Evolutionary conservation across 2,113 vertebrate species (phyloP).

Genomic region (Myotis brandtii): DNA sequence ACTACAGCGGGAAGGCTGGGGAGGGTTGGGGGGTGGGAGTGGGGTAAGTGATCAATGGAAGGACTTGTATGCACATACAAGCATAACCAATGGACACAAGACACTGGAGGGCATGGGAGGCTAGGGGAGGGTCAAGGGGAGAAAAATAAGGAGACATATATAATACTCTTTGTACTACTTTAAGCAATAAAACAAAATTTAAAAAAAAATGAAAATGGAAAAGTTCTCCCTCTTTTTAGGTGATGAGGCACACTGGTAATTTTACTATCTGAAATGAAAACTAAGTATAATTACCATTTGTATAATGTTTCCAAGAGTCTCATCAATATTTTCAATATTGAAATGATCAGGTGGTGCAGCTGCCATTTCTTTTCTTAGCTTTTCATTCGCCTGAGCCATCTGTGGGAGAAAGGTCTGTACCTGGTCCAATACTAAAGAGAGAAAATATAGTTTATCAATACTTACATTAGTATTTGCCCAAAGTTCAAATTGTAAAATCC

Average conservation of each 20-base stretch:
- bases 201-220: neutral
- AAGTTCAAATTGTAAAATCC: neutral
- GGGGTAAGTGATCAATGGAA: too few species aligned
- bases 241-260: neutral
- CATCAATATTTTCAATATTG: slow-evolving; percentile 92
- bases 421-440: slow-evolving; percentile 90
- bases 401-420: slow-evolving; percentile 94
- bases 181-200: too few species aligned
- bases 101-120: too few species aligned
- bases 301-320: slow-evolving; percentile 88
- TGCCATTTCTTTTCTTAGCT: slow-evolving; percentile 90
- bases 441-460: neutral
- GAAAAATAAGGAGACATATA: too few species aligned
- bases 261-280: neutral
- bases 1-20: too few species aligned
- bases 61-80: too few species aligned
- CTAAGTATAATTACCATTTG: slow-evolving; percentile 90
- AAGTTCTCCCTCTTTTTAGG: neutral
- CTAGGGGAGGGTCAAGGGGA: too few species aligned
- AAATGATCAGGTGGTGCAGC: slow-evolving; percentile 87
- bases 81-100: too few species aligned
- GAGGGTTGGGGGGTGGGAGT: too few species aligned
- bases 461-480: neutral
- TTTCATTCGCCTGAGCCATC: slow-evolving; percentile 93
- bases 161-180: too few species aligned